A percentile compares a stretch with the other conserved stretches of the same genome.
These are phyloP conservation scores for Galleria mellonella DNA, from an alignment of 1,140 invertebrate genomes.

Conservation along the genomic window DNA sequence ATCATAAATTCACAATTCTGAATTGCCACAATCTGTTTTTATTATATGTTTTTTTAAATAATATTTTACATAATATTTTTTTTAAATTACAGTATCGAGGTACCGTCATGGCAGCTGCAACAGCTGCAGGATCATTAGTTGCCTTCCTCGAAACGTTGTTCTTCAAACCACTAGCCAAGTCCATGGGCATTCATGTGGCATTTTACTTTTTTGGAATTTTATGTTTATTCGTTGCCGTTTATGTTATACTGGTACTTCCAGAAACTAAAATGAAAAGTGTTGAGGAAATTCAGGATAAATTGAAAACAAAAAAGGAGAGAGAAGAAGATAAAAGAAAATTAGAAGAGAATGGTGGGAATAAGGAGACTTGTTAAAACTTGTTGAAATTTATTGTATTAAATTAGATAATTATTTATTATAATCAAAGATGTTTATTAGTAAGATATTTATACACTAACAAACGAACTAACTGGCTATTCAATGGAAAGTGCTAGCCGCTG, in stretches of 20 bases:
- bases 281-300: slow-evolving; percentile 46
- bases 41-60: too few relatives aligned
- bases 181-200: slow-evolving; percentile 39
- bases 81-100: slow-evolving; percentile 51
- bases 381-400: too few relatives aligned
- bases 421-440: too few relatives aligned
- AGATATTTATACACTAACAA: too few relatives aligned
- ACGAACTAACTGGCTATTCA: too few relatives aligned
- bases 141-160: slow-evolving; percentile 47
- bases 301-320: slow-evolving; percentile 31
- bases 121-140: slow-evolving; percentile 32
- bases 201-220: slow-evolving; percentile 53
- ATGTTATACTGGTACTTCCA: slow-evolving; percentile 38
- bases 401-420: too few relatives aligned
- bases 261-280: slow-evolving; percentile 46
- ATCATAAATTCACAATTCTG: too few relatives aligned
- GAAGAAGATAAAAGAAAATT: slow-evolving; percentile 2
- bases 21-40: too few relatives aligned
- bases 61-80: background rate
- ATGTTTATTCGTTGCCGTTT: slow-evolving; percentile 34
- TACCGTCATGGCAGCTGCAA: slow-evolving; percentile 42
- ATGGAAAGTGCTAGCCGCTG: too few relatives aligned
- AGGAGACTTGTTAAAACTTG: background rate
- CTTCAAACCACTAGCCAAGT: slow-evolving; percentile 45
- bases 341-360: background rate